Evolutionary conservation across 2,888 invertebrate genomes (phyloP), one percentile per base, ranked within the genome.

Genomic region (Nemotelus pantherinus): DNA sequence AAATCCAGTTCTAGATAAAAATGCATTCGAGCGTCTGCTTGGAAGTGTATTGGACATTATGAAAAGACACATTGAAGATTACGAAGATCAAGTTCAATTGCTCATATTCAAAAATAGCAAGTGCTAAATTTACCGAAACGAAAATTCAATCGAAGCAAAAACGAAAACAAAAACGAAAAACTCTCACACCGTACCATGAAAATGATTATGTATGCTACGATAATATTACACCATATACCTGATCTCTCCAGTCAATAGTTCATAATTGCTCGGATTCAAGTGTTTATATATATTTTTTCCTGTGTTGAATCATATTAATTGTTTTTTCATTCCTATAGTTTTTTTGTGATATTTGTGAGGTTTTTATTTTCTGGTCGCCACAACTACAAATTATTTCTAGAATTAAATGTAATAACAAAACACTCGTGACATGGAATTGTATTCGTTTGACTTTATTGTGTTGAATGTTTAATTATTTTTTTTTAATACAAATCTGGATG

Each of bases 21-120:
- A 95, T 84, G 97, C 98, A 78, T 99, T 99, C 88, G 97, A 98
- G 88, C 93, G 99, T 76, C 92, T 99, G 81, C 91, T 99, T 83
- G 99, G 99, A 76, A 97, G 97, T 76, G 97, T 98, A 88, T 96
- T 98, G 95, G 95, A 98, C 87, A 92, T 98, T 77, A 96, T 99
- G 95, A 97, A 97, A 89, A 93, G 97, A 84, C 98, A 96, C 90
- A 96, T 97, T 84, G 93, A 94, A 87, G 94, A 95, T 87, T 99
- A 98, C 87, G 97, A 98, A 82, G 84, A 85, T 50, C 77, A 77
- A 77, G 72, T 81, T 7, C 79, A 80, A 65, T 64, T 44, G 43
- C 63, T 78, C 48, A 55, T 79, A 39, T 64, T 70, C 7, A 48
- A 58, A 71, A 65, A 70, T 68, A 75, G 68, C 47, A 64, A 47